Base-by-base conservation (phyloP, 2,113 vertebrate species). In the Toxotes chatareus region DNA sequence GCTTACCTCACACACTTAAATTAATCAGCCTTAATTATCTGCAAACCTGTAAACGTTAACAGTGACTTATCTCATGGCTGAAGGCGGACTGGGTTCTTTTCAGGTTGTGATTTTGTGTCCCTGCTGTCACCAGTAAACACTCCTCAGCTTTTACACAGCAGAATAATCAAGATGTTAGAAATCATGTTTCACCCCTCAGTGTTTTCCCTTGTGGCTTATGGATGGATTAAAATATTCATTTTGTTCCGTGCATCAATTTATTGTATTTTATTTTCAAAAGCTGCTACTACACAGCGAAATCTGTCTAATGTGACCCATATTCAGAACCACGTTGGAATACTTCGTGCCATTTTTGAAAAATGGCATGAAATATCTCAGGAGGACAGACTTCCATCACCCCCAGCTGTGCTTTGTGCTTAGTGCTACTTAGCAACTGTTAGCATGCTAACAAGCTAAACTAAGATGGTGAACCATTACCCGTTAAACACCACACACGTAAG, bases 1-100 rank as follows among this genome's bases (percentile, higher is more conserved):
- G 70, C 57, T 82, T 65, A 87, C 75, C 85, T 84, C 87, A 87
- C 79, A 88, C 69, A 83, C 89, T 89, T 59, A 3, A 83, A 49
- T 69, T 83, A 61, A 80, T 80, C 67, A 77, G 53, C 53, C 46
- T 83, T 87, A 68, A 81, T 81, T 76, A 83, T 74, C 73, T 73
- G 70, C 66, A 80, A 79, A 80, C 23, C 10, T 32, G 46, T 70
- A 61, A 79, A 86, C 73, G 88, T 85, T 86, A 90, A 92, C 84
- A 88, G 19, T 64, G 34, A 67, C 77, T 83, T 75, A 81, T 73
- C 65, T 72, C 73, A 6, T 1, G 13, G 23, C 51, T 68, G 38
- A 62, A 42, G 60, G 68, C 12, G 27, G 47, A 17, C 1, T 3
- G 11, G 11, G 3, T 64, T 62, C 66, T 56, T 16, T 16, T 34